A percentile compares a stretch with the other conserved stretches of the same genome.
These are phyloP conservation scores for Ectobius pallidus DNA, from an alignment of 2,888 invertebrate genomes.

Conservation along the genomic window DNA sequence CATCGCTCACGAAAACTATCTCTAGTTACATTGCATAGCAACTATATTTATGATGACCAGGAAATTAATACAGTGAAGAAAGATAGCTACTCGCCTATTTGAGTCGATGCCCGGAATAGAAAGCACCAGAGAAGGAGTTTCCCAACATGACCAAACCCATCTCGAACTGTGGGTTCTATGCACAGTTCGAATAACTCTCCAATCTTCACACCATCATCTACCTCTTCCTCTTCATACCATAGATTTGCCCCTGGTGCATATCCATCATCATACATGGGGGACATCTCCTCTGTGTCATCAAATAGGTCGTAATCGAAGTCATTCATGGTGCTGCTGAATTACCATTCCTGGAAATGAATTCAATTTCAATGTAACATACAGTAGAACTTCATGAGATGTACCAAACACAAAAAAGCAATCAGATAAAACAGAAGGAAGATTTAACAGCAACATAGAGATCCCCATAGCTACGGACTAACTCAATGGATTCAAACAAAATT, in stretches of 20 bases:
- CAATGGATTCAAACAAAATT: too few species aligned
- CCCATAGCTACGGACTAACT: too few species aligned
- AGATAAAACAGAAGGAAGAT: too few species aligned
- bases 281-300: constrained; percentile 45
- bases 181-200: constrained; percentile 48
- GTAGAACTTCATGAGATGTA: too few species aligned
- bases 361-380: not conserved
- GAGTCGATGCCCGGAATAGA: constrained; percentile 48
- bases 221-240: constrained; percentile 44
- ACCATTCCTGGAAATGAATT: not conserved
- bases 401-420: too few species aligned
- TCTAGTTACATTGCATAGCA: too few species aligned
- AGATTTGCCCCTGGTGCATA: constrained; percentile 41
- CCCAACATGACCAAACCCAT: constrained; percentile 48
- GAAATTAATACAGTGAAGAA: not conserved
- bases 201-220: constrained; percentile 43
- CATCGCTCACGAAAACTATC: too few species aligned
- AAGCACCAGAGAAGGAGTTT: constrained; percentile 49
- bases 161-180: constrained; percentile 48
- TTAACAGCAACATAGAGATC: too few species aligned
- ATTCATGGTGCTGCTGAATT: constrained; percentile 40
- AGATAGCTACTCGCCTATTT: constrained; percentile 49
- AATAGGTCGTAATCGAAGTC: constrained; percentile 45
- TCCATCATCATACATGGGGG: constrained; percentile 44
- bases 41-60: too few species aligned